These are phyloP conservation scores for Polietes domitor DNA, from an alignment of 2,888 invertebrate species.

Conservation along the genomic window DNA sequence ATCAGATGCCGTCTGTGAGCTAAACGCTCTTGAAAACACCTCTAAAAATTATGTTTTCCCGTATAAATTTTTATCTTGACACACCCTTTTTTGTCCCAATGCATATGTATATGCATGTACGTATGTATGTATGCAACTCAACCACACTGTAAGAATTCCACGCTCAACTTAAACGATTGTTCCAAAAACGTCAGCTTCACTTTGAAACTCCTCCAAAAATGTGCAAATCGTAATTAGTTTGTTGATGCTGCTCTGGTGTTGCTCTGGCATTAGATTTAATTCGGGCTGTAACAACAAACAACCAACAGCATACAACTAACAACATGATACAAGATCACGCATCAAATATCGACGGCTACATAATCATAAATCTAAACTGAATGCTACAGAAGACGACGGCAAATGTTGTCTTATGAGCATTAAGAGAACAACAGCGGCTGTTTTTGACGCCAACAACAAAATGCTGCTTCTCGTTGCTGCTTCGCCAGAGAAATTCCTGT, in stretches of 20 bases:
- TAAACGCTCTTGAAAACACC: too few relatives aligned
- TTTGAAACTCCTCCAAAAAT: constrained; percentile 6
- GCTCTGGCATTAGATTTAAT: constrained; percentile 13
- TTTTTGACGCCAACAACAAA: background rate
- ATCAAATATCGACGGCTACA: constrained; percentile 72
- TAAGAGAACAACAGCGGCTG: background rate
- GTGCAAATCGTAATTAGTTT: constrained; percentile 46
- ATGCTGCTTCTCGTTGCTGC: background rate
- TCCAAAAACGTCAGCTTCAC: background rate
- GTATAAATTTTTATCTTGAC: too few relatives aligned
- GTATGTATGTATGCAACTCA: background rate
- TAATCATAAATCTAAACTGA: constrained; percentile 77
- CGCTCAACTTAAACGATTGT: background rate
- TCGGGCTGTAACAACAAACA: constrained; percentile 29
- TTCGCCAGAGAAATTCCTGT: constrained; percentile 47
- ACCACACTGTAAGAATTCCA: background rate
- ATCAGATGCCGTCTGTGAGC: too few relatives aligned
- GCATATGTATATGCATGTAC: background rate
- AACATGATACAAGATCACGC: constrained; percentile 73
- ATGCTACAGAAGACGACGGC: constrained; percentile 52
- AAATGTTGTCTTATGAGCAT: constrained; percentile 53
- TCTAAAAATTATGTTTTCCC: too few relatives aligned
- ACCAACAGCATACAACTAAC: too few relatives aligned
- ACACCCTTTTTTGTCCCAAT: too few relatives aligned
- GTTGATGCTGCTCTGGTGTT: constrained; percentile 1